Evolutionary conservation across 2,888 invertebrate species (phyloP).

Genomic region (Augiades crinisus): DNA sequence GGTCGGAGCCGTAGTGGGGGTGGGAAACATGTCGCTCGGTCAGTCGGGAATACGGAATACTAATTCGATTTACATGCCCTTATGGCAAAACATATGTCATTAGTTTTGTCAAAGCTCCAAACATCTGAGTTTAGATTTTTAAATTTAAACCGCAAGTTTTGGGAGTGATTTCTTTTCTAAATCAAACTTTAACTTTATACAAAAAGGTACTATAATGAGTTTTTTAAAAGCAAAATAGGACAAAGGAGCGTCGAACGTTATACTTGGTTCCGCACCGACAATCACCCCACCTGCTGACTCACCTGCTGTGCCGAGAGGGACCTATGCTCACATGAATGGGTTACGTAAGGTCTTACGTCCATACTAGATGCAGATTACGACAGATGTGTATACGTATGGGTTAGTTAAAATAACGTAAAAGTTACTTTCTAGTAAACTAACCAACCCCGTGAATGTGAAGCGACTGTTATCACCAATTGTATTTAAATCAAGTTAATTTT

Average conservation of each 20-base stretch:
- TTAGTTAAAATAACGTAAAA: too few species aligned
- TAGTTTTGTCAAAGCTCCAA: background rate
- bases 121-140: background rate
- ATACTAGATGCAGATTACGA: conserved; percentile 2
- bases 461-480: too few species aligned
- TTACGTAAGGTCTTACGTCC: conserved; percentile 17
- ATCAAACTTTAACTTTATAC: background rate
- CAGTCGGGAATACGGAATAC: conserved; percentile 69
- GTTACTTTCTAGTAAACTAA: too few species aligned
- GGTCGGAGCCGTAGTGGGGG: conserved; percentile 75
- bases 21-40: conserved; percentile 76
- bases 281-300: conserved; percentile 77
- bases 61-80: conserved; percentile 28
- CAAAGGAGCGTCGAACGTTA: conserved; percentile 32
- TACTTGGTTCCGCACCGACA: conserved; percentile 60
- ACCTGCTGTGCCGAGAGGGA: conserved; percentile 52
- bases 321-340: conserved; percentile 18
- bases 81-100: conserved; percentile 2
- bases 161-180: background rate
- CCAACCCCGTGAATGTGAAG: too few species aligned
- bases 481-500: too few species aligned
- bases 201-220: background rate
- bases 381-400: conserved; percentile 1
- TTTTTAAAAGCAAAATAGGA: conserved; percentile 29
- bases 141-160: background rate